Conservation (phyloP, 1,140 invertebrate species). For the Trypoxylus dichotomus region DNA sequence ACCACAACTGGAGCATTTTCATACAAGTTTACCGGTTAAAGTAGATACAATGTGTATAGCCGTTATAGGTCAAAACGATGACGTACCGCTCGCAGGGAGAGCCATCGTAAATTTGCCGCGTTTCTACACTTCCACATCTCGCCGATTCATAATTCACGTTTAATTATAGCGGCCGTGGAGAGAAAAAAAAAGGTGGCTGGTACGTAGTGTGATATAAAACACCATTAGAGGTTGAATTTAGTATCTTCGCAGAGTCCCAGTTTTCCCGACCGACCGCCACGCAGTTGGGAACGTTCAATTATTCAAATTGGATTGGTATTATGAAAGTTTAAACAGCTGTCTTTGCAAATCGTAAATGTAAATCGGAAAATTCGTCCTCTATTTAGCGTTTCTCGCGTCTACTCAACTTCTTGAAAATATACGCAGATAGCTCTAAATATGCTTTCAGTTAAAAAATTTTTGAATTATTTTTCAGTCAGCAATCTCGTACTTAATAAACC, state of each 20-base stretch:
- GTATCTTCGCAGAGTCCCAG: neutral
- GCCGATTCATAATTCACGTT: neutral
- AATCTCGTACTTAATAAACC: neutral
- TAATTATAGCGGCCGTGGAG: neutral
- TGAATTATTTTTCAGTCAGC: neutral
- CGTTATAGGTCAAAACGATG: neutral
- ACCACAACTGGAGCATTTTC: too few relatives aligned
- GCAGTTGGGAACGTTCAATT: slow-evolving; percentile 14
- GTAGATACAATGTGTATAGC: too few relatives aligned
- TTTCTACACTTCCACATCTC: neutral
- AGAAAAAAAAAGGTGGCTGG: neutral
- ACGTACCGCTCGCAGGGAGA: neutral
- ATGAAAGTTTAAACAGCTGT: neutral
- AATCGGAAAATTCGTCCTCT: neutral
- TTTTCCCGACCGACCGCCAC: neutral
- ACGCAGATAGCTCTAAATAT: neutral
- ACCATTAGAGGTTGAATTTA: neutral
- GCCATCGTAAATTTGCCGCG: neutral
- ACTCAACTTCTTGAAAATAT: neutral
- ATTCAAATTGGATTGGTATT: slow-evolving; percentile 7
- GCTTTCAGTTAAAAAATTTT: neutral
- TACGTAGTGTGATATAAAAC: neutral
- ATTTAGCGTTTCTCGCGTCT: neutral
- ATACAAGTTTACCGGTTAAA: too few relatives aligned
- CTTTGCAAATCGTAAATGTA: slow-evolving; percentile 16